Base-by-base conservation (phyloP, 1,140 invertebrate genomes). In the Drosophila pectinifera region DNA sequence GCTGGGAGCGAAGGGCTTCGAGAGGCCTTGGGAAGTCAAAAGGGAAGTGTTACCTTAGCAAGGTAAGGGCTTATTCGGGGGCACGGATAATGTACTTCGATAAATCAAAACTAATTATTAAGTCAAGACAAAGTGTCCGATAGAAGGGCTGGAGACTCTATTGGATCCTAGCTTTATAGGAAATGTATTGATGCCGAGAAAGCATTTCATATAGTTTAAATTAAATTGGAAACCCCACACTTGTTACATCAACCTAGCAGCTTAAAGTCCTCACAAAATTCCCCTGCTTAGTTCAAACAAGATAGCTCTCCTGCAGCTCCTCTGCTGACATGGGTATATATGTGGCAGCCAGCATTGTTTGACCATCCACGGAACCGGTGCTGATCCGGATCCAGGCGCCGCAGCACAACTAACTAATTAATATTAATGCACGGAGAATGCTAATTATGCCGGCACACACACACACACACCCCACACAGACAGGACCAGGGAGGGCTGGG, bases 341-440 rank as follows among this genome's bases (percentile, higher is more conserved):
- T 22, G 24, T 48, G 34, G 26, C 28, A 59, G 8, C 46, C 39
- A 31, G 16, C 51, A 28, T 31, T 49, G 43, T 69, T 70, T 70
- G 67, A 70, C 67, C 67, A 70, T 39, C 67, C 67, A 41, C 42
- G 42, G 64, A 46, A 41, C 42, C 42, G 34, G 54, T 41, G 10
- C 54, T 51, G 45, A 69, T 56, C 54, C 51, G 46, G 28, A 65
- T 68, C 26, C 63, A 67, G 80, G 48, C 61, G 55, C 62, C 73
- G 49, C 65, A 70, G 34, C 73, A 74, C 89, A 89, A 89, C 84
- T 89, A 88, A 78, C 84, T 88, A 88, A 88, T 88, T 88, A 88
- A 88, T 88, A 88, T 88, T 89, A 88, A 88, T 88, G 84, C 84
- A 72, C 57, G 69, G 73, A 73, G 73, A 84, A 80, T 89, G 84